phyloP scores from a whole-genome alignment of 1,140 invertebrate species.

The Streblospio benedicti region DNA sequence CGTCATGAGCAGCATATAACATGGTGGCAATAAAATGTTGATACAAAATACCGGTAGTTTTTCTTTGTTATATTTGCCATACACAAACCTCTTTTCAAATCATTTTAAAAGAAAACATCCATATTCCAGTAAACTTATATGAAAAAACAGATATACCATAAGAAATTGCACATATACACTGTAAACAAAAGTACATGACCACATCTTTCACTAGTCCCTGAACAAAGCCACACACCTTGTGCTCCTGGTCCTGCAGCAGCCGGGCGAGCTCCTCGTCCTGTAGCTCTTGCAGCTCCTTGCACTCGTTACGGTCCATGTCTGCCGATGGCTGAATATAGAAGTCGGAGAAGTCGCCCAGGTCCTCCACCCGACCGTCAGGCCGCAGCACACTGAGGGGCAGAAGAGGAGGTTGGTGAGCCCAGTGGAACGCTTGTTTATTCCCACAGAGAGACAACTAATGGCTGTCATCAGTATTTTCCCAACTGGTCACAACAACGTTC shows the following conservation, averaged over 20 bases:
- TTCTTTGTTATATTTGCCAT: no score
- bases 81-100: no score
- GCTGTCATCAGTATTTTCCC: slow-evolving; percentile 3
- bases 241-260: background rate
- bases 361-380: slow-evolving; percentile 32
- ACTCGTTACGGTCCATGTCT: slow-evolving; percentile 36
- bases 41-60: no score
- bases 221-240: background rate
- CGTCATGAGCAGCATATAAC: no score
- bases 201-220: background rate
- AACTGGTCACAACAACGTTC: slow-evolving; percentile 28
- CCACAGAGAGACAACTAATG: background rate
- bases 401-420: background rate
- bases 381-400: background rate
- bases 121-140: no score
- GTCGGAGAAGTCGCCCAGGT: slow-evolving; percentile 45
- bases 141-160: no score
- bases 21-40: no score
- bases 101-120: no score
- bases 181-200: background rate
- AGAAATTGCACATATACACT: no score
- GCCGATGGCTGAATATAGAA: slow-evolving; percentile 42
- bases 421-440: no score
- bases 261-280: slow-evolving; percentile 42
- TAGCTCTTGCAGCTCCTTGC: slow-evolving; percentile 52